A percentile compares a stretch with the other conserved stretches of the same genome.
phyloP scores from a whole-genome alignment of 2,797 vertebrate genomes.

The Siniperca scherzeri region DNA sequence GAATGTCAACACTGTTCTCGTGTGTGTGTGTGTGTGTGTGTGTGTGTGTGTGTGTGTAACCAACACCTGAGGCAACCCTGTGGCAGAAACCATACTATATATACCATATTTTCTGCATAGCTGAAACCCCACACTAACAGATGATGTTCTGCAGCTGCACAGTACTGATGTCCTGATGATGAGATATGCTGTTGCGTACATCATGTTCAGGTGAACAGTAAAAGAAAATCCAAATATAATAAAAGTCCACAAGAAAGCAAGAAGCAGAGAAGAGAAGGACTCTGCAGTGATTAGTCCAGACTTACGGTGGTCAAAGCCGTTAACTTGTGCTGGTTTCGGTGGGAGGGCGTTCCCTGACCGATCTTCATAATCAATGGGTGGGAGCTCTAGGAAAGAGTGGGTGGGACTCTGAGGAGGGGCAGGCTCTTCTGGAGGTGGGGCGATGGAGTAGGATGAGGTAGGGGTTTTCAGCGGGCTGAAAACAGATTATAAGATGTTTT shows the following conservation, averaged over 20 bases:
- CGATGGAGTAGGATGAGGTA: conserved; percentile 17
- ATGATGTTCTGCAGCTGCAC: conserved; percentile 1
- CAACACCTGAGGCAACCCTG: conserved; percentile 30
- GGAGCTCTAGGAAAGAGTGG: conserved; percentile 50
- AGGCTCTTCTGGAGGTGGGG: conserved; percentile 59
- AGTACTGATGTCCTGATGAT: not conserved
- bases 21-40: conserved; percentile 17
- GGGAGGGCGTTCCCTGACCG: not conserved
- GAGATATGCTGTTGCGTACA: not conserved
- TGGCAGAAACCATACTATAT: conserved; percentile 6
- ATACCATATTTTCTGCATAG: conserved; percentile 1
- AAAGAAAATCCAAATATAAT: not conserved
- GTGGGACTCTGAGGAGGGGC: conserved; percentile 42
- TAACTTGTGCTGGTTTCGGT: conserved; percentile 50
- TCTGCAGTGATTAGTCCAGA: conserved; percentile 13
- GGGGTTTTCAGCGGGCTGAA: conserved; percentile 39
- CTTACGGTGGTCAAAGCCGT: conserved; percentile 77
- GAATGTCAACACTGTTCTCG: conserved; percentile 47
- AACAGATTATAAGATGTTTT: conserved; percentile 14
- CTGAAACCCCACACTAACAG: not conserved
- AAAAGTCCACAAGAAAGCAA: not conserved
- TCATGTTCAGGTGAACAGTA: conserved; percentile 16
- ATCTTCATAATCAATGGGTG: conserved; percentile 77
- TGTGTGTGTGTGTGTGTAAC: conserved; percentile 31
- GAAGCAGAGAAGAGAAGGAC: not conserved